Evolutionary conservation across 2,113 vertebrate genomes (phyloP).

Genomic region (Acrocephalus arundinaceus): DNA sequence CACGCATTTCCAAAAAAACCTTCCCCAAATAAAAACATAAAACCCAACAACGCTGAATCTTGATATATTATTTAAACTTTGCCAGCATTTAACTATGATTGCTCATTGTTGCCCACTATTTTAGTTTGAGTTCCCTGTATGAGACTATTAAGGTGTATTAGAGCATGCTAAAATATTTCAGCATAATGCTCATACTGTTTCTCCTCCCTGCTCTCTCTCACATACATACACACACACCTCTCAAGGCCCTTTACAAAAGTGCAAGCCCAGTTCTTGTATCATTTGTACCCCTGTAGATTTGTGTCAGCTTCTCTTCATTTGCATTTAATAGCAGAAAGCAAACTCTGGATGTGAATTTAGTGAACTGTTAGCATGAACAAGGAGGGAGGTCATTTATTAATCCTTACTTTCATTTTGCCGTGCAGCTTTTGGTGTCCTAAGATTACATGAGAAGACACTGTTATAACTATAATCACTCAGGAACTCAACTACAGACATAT

Average conservation of each 20-base stretch:
- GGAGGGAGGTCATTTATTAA: constrained; percentile 45
- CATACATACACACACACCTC: too few species aligned
- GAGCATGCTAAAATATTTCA: neutral
- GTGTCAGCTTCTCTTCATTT: neutral
- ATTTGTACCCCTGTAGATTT: neutral
- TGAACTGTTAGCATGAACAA: neutral
- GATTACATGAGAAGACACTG: constrained; percentile 52
- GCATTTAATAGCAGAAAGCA: neutral
- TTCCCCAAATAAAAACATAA: neutral
- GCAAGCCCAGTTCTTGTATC: neutral
- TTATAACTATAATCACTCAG: constrained; percentile 44
- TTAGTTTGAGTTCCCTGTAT: neutral
- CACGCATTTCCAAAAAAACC: neutral
- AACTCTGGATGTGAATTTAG: neutral
- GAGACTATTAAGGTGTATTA: neutral
- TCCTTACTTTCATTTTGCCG: constrained; percentile 39
- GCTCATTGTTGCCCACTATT: neutral
- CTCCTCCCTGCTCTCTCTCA: neutral
- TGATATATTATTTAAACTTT: constrained; percentile 2
- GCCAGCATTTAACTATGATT: neutral
- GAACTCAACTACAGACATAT: constrained; percentile 39
- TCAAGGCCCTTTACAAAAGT: neutral
- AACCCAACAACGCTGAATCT: neutral
- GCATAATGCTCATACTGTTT: neutral
- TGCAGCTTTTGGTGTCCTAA: constrained; percentile 37